Conservation (phyloP, 2,113 vertebrate species). For the Leptosomus discolor region DNA sequence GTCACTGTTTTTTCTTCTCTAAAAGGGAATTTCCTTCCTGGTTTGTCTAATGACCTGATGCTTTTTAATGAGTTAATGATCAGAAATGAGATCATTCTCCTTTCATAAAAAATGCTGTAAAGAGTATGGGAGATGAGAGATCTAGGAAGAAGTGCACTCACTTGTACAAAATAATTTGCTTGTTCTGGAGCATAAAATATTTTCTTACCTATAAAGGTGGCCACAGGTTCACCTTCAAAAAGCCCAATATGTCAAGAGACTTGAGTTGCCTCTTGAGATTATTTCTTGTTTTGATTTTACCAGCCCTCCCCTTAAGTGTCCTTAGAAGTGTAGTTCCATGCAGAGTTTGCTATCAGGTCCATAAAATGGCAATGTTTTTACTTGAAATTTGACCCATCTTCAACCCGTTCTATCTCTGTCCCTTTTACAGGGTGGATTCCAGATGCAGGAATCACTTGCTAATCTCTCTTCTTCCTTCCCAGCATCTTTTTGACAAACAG, state of each 20-base stretch:
- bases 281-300: not conserved
- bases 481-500: not conserved
- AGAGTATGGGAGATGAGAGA: not conserved
- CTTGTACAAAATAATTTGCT: not conserved
- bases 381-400: not conserved
- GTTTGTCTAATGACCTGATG: not conserved
- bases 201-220: not conserved
- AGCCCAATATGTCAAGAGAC: not conserved
- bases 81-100: not conserved
- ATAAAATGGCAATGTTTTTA: not conserved
- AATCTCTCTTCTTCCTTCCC: not conserved
- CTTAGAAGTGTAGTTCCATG: not conserved
- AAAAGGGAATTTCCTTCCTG: not conserved
- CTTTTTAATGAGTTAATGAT: not conserved
- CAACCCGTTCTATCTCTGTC: not conserved
- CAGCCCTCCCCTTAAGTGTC: not conserved
- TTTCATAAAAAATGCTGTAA: not conserved
- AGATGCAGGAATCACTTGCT: not conserved
- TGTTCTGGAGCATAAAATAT: not conserved
- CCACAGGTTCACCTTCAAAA: not conserved
- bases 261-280: not conserved
- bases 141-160: not conserved
- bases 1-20: not conserved
- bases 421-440: not conserved
- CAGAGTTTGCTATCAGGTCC: not conserved